Evolutionary conservation across 2,113 vertebrate species (phyloP).

Genomic region (Cygnus atratus): DNA sequence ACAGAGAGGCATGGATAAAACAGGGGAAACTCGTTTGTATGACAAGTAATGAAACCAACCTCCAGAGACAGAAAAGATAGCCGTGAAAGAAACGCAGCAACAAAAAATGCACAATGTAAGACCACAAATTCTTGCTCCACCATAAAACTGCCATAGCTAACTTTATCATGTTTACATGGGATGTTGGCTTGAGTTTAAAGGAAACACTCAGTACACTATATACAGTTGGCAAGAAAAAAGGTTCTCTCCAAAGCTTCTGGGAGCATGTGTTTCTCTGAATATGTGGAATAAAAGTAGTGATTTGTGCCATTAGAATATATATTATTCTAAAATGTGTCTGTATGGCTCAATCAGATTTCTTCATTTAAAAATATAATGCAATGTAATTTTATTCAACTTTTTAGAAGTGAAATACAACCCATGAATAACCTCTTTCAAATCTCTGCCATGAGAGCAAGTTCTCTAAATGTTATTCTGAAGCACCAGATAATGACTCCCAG

Average conservation of each 20-base stretch:
- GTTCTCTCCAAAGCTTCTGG: slow-evolving; percentile 34
- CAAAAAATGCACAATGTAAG: background rate
- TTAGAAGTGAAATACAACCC: slow-evolving; percentile 63
- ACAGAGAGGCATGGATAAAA: background rate
- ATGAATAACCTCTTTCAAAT: slow-evolving; percentile 73
- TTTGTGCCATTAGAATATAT: slow-evolving; percentile 60
- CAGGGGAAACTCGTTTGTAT: background rate
- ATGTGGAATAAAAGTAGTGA: slow-evolving; percentile 61
- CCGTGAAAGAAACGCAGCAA: background rate
- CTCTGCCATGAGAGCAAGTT: slow-evolving; percentile 66
- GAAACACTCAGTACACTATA: slow-evolving; percentile 8
- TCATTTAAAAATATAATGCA: slow-evolving; percentile 65
- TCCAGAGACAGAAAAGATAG: background rate
- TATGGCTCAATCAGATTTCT: slow-evolving; percentile 51
- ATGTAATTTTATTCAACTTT: slow-evolving; percentile 69
- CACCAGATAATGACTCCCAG: slow-evolving; percentile 67
- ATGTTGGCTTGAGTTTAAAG: slow-evolving; percentile 5
- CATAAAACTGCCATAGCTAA: slow-evolving; percentile 28
- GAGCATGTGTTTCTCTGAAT: slow-evolving; percentile 56
- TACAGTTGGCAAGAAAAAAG: slow-evolving; percentile 33
- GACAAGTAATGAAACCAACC: background rate
- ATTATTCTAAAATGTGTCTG: slow-evolving; percentile 52
- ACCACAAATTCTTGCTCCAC: background rate
- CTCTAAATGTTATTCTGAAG: slow-evolving; percentile 74
- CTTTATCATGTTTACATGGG: slow-evolving; percentile 42